Evolutionary conservation across 2,113 vertebrate genomes (phyloP).

Genomic region (Pteronura brasiliensis): DNA sequence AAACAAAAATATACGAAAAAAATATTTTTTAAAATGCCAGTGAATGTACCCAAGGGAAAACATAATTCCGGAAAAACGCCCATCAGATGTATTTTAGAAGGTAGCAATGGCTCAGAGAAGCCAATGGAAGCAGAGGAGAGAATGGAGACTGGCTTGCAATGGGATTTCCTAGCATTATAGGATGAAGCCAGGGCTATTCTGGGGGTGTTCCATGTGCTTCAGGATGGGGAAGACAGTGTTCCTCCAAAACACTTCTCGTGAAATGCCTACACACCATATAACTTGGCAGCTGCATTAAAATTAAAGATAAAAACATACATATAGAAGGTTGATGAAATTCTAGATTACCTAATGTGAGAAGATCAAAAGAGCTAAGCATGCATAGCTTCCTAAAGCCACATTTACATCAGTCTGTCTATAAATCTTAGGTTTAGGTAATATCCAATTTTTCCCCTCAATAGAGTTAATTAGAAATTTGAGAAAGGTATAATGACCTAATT

Average conservation of each 20-base stretch:
- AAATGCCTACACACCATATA: neutral
- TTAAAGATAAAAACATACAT: neutral
- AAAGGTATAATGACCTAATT: neutral
- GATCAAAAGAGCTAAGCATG: neutral
- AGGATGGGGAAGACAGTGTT: neutral
- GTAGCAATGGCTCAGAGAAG: neutral
- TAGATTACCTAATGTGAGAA: neutral
- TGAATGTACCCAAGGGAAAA: neutral
- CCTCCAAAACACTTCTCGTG: neutral
- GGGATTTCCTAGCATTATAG: neutral
- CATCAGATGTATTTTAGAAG: conserved; percentile 11
- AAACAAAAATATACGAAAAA: conserved; percentile 26
- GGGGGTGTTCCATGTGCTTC: neutral
- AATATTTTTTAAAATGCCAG: conserved; percentile 3
- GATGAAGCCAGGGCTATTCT: neutral
- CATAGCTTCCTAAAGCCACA: neutral
- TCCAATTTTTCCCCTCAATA: neutral
- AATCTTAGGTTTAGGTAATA: neutral
- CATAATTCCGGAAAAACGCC: neutral
- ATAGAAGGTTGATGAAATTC: neutral
- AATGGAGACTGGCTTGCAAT: neutral
- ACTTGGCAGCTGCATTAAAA: conserved; percentile 27
- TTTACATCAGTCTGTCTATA: neutral
- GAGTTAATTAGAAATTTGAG: conserved; percentile 5
- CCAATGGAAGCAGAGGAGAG: neutral